Evolutionary conservation across 2,888 invertebrate species (phyloP).

Genomic region (Tetragonisca angustula): DNA sequence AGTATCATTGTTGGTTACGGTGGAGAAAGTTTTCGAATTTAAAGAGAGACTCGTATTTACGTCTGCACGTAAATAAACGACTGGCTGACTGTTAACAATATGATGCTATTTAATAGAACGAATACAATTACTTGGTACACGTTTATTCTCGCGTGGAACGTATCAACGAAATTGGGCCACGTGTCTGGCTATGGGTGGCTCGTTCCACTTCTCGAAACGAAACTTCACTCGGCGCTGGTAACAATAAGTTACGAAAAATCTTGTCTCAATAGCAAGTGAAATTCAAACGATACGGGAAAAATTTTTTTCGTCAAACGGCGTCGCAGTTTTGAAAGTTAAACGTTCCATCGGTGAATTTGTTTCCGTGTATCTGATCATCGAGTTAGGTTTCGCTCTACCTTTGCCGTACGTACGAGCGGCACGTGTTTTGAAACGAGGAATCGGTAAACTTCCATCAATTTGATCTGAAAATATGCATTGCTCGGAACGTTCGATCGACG

Average conservation of each 20-base stretch:
- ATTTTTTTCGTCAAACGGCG: background rate
- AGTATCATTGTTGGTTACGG: too few relatives aligned
- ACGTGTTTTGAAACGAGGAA: background rate
- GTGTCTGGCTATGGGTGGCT: background rate
- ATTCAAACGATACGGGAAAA: background rate
- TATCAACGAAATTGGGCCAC: background rate
- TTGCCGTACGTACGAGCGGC: background rate
- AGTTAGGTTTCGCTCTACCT: background rate
- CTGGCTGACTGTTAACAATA: too few relatives aligned
- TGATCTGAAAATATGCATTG: background rate
- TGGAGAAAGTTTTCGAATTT: too few relatives aligned
- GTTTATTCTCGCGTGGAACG: background rate
- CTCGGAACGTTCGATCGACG: background rate
- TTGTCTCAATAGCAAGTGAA: background rate
- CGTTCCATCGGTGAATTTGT: background rate
- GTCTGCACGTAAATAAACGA: too few relatives aligned
- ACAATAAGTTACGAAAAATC: background rate
- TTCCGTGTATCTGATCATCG: background rate
- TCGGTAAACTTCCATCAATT: background rate
- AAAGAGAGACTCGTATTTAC: too few relatives aligned
- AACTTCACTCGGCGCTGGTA: background rate
- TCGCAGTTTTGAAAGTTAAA: background rate
- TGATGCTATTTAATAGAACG: background rate
- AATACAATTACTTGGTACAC: background rate
- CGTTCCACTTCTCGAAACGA: background rate